Percentiles rank a stretch among this genome's conserved stretches.
phyloP scores from a whole-genome alignment of 2,888 invertebrate species.

The Nebria salina region DNA sequence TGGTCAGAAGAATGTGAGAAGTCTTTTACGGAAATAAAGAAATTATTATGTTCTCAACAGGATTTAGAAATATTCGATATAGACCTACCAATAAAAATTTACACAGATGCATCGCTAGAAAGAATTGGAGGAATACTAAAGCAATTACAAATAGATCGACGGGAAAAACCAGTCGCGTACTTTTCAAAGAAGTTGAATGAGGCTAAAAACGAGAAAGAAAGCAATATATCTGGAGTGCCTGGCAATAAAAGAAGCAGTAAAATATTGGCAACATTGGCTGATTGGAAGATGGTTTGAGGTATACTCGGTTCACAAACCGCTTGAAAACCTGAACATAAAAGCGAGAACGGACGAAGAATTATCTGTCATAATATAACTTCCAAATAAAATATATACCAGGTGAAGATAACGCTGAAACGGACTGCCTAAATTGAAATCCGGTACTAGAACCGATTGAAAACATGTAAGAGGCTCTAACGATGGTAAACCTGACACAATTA shows the following conservation, averaged over 20 bases:
- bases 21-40: too few species aligned
- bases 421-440: too few species aligned
- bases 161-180: slow-evolving; percentile 19
- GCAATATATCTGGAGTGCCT: slow-evolving; percentile 51
- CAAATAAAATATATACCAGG: too few species aligned
- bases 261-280: slow-evolving; percentile 51
- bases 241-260: slow-evolving; percentile 50
- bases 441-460: too few species aligned
- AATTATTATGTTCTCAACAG: too few species aligned
- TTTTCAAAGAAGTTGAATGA: slow-evolving; percentile 51
- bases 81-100: slow-evolving; percentile 47
- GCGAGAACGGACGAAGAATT: not conserved
- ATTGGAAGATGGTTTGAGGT: slow-evolving; percentile 50
- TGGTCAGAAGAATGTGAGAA: too few species aligned
- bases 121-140: slow-evolving; percentile 51
- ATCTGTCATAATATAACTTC: too few species aligned
- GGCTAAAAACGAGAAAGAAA: slow-evolving; percentile 50
- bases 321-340: slow-evolving; percentile 30
- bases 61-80: slow-evolving; percentile 27
- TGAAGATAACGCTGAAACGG: too few species aligned
- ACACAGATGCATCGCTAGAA: slow-evolving; percentile 49
- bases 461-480: too few species aligned
- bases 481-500: too few species aligned
- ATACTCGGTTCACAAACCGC: slow-evolving; percentile 51
- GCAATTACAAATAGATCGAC: slow-evolving; percentile 49